These are phyloP conservation scores for Bothrops jararaca DNA, from an alignment of 2,113 vertebrate genomes.

Conservation along the genomic window DNA sequence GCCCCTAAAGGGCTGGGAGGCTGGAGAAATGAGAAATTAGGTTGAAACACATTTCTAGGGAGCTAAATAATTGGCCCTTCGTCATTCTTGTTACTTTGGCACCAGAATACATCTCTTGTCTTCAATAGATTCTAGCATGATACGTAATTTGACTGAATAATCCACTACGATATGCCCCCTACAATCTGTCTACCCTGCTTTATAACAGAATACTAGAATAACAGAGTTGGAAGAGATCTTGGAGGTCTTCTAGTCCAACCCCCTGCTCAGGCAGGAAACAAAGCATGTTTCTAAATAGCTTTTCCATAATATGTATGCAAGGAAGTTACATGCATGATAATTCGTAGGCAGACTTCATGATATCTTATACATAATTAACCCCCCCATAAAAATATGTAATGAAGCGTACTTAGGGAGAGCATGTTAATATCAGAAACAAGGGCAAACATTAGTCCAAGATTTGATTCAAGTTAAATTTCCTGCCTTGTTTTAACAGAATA, in stretches of 20 bases:
- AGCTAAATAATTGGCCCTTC: neutral
- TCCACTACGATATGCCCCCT: neutral
- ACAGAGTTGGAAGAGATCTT: neutral
- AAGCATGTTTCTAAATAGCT: neutral
- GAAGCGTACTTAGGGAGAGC: neutral
- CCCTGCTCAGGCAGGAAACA: fast-evolving
- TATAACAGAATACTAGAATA: neutral
- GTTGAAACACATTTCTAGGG: neutral
- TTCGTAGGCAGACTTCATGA: neutral
- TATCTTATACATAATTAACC: neutral
- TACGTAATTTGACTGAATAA: neutral
- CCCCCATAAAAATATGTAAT: neutral
- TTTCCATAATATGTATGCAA: neutral
- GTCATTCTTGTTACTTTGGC: neutral
- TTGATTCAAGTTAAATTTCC: neutral
- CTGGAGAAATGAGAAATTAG: neutral
- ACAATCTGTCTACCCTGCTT: neutral
- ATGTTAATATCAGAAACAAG: neutral
- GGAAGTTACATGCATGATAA: neutral
- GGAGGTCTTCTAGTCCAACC: neutral
- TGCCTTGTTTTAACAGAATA: neutral
- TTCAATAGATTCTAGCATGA: neutral
- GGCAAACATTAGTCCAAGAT: neutral
- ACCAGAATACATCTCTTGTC: neutral
- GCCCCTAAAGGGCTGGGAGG: neutral